Conservation (phyloP, 1,140 invertebrate species). For the Coenobita brevimanus region DNA sequence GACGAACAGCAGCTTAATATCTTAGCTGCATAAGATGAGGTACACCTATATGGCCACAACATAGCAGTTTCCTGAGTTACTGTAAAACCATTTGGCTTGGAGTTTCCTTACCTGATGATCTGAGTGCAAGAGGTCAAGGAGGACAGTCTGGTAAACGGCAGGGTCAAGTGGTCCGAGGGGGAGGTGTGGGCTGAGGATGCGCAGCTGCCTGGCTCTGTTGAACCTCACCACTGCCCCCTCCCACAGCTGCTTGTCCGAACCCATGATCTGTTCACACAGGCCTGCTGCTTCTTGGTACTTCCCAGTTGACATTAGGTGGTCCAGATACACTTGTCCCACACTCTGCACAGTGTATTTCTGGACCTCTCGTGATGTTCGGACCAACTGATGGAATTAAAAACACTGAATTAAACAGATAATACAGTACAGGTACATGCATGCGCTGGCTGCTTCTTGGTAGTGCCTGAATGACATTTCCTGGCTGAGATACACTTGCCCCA, state of each 20-base stretch:
- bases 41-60: too few relatives aligned
- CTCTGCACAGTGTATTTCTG: constrained; percentile 81
- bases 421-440: too few relatives aligned
- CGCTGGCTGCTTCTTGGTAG: too few relatives aligned
- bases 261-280: constrained; percentile 84
- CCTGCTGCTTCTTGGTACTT: constrained; percentile 89
- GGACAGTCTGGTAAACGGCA: constrained; percentile 95
- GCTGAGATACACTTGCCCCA: too few relatives aligned
- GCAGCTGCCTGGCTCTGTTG: constrained; percentile 85
- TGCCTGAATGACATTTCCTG: too few relatives aligned
- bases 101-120: constrained; percentile 84
- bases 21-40: too few relatives aligned
- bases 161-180: constrained; percentile 83
- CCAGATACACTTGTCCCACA: constrained; percentile 88
- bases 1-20: too few relatives aligned
- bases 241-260: constrained; percentile 91
- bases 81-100: too few relatives aligned
- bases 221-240: constrained; percentile 96
- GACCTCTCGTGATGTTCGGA: constrained; percentile 85
- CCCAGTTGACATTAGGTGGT: constrained; percentile 83
- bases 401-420: too few relatives aligned
- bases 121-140: constrained; percentile 93
- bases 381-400: constrained; percentile 78
- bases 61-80: too few relatives aligned
- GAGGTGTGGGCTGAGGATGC: constrained; percentile 89